Evolutionary conservation across 1,140 invertebrate species (phyloP).

Genomic region (Solenopsis invicta): DNA sequence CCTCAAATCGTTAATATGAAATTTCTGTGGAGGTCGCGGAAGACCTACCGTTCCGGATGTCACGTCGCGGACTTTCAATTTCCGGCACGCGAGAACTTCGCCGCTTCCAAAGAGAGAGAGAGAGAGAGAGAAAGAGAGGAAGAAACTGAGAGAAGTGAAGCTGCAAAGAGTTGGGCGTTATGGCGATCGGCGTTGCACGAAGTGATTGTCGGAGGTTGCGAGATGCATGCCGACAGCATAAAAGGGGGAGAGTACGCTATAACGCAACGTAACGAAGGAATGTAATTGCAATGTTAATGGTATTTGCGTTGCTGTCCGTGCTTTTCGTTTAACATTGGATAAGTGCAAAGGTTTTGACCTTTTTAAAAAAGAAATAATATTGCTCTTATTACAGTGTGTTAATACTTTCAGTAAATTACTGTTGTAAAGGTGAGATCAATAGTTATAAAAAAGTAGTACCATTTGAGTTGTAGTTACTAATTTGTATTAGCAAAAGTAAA

Average conservation of each 20-base stretch:
- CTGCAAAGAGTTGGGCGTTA: slow-evolving; percentile 12
- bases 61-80: slow-evolving; percentile 83
- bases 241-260: neutral
- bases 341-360: too few relatives aligned
- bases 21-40: slow-evolving; percentile 66
- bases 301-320: neutral
- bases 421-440: too few relatives aligned
- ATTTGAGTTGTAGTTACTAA: too few relatives aligned
- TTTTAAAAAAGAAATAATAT: too few relatives aligned
- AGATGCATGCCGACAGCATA: slow-evolving; percentile 64
- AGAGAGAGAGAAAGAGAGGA: neutral
- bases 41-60: slow-evolving; percentile 75
- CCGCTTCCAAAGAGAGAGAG: neutral
- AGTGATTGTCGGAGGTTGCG: slow-evolving; percentile 70
- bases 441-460: too few relatives aligned
- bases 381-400: too few relatives aligned
- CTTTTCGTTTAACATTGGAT: slow-evolving; percentile 1
- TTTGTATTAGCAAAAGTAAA: too few relatives aligned
- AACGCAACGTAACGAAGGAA: neutral
- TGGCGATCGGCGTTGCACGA: slow-evolving; percentile 43
- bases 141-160: neutral
- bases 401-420: too few relatives aligned
- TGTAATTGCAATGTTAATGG: neutral
- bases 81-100: slow-evolving; percentile 72
- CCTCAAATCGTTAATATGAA: slow-evolving; percentile 73